phyloP scores from a whole-genome alignment of 2,888 invertebrate species.

The Macrophya alboannulata region DNA sequence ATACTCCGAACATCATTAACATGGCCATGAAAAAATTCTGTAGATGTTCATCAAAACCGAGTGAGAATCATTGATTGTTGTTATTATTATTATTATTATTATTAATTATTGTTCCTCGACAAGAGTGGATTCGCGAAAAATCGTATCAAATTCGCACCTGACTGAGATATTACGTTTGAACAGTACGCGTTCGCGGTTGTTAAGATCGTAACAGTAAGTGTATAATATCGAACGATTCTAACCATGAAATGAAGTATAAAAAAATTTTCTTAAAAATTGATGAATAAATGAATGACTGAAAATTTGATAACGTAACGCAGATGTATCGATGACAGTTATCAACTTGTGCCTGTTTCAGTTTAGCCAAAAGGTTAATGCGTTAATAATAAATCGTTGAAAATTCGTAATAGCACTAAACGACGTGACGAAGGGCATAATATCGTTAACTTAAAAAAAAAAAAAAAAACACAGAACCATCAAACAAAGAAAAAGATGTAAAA shows the following conservation, averaged over 20 bases:
- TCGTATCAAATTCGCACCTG: neutral
- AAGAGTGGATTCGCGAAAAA: neutral
- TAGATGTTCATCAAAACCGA: neutral
- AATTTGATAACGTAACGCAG: neutral
- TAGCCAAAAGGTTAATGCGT: neutral
- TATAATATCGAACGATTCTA: too few relatives aligned
- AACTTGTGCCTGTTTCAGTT: neutral
- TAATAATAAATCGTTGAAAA: neutral
- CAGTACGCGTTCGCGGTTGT: neutral
- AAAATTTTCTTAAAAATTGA: neutral
- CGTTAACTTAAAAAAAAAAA: neutral
- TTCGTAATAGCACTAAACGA: neutral
- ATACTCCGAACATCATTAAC: neutral
- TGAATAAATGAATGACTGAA: neutral
- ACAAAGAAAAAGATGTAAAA: conserved; percentile 55
- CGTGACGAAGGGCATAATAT: neutral
- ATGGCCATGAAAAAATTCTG: neutral
- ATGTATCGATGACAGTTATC: neutral
- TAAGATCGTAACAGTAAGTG: neutral
- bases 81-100: neutral
- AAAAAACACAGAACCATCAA: conserved; percentile 48
- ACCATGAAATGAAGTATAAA: neutral
- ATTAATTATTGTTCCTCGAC: neutral
- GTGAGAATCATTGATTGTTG: neutral
- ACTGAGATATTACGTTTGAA: neutral